phyloP scores from a whole-genome alignment of 2,113 vertebrate species.

The Coturnix japonica region DNA sequence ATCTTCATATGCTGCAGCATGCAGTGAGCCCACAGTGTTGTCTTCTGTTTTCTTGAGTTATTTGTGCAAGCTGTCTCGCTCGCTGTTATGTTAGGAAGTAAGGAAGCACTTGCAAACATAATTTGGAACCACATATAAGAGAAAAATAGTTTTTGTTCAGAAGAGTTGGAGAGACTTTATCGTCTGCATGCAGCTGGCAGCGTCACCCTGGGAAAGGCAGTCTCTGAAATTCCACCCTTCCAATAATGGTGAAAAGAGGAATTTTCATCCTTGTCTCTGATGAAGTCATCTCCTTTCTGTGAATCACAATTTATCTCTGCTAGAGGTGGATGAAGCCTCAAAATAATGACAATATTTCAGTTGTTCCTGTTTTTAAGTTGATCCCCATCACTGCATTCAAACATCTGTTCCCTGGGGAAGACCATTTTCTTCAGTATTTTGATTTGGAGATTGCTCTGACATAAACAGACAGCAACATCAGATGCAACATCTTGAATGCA shows the following conservation, averaged over 20 bases:
- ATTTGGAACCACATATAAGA: not conserved
- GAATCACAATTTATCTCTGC: not conserved
- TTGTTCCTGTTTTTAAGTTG: constrained; percentile 10
- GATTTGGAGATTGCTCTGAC: constrained; percentile 32
- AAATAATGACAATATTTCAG: constrained; percentile 2
- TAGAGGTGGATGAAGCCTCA: not conserved
- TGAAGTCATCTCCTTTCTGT: not conserved
- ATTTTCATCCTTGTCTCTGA: not conserved
- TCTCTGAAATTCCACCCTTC: not conserved
- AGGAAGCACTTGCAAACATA: not conserved
- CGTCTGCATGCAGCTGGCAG: not conserved
- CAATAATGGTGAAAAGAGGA: not conserved
- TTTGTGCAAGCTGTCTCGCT: not conserved
- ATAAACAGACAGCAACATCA: constrained; percentile 34
- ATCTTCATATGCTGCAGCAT: not conserved
- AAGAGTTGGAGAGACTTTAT: not conserved
- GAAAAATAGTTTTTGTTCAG: not conserved
- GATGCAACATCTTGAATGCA: constrained; percentile 8
- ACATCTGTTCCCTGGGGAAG: constrained; percentile 26
- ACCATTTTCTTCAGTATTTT: constrained; percentile 38
- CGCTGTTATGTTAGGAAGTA: not conserved
- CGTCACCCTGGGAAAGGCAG: not conserved
- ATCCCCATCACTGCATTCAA: not conserved
- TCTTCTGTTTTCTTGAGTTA: not conserved
- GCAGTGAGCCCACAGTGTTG: not conserved